Percentiles rank a stretch among this genome's conserved stretches.
phyloP scores from a whole-genome alignment of 2,797 vertebrate species.

The Poeciliopsis presidionis region DNA sequence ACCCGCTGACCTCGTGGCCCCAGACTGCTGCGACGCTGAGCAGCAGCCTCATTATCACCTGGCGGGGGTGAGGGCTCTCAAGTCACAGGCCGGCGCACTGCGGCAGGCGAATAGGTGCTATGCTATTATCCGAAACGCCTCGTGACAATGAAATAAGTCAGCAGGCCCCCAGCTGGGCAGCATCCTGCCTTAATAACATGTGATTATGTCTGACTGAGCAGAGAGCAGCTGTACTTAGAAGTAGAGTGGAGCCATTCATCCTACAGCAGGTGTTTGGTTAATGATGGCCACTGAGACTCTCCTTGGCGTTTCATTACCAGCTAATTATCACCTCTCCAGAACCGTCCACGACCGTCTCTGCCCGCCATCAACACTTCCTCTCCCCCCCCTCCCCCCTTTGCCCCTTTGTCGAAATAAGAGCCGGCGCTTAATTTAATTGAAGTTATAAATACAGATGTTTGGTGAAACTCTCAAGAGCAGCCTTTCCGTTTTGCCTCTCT shows the following conservation, averaged over 20 bases:
- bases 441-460: not conserved
- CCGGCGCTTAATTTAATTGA: not conserved
- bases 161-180: conserved; percentile 10
- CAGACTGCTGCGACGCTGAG: conserved; percentile 21
- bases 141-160: conserved; percentile 7
- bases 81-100: conserved; percentile 12
- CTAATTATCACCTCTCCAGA: not conserved
- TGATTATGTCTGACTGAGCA: conserved; percentile 30
- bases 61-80: conserved; percentile 12
- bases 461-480: not conserved
- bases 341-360: not conserved
- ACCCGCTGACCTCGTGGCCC: conserved; percentile 44
- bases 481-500: not conserved
- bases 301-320: not conserved
- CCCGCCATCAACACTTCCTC: not conserved
- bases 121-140: conserved; percentile 16
- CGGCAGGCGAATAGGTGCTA: not conserved
- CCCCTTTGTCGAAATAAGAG: not conserved
- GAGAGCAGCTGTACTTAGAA: conserved; percentile 8
- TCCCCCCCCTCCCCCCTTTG: no score
- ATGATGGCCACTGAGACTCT: not conserved
- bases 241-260: conserved; percentile 3
- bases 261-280: conserved; percentile 1
- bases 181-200: conserved; percentile 20
- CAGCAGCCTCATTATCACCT: conserved; percentile 45